These are phyloP conservation scores for Mercenaria mercenaria DNA, from an alignment of 1,140 invertebrate genomes.

Conservation along the genomic window DNA sequence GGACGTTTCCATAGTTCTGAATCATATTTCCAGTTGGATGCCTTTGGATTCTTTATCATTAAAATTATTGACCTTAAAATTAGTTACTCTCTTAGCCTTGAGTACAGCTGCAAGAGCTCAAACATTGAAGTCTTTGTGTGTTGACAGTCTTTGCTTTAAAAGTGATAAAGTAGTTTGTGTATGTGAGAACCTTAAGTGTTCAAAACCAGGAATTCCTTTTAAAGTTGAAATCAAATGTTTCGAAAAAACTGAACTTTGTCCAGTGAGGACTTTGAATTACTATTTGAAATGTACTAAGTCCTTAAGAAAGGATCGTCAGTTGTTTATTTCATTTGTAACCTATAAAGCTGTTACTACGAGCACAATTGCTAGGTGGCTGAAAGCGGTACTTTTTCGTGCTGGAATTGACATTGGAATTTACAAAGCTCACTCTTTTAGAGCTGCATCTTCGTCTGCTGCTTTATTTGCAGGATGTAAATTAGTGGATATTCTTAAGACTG, in stretches of 20 bases:
- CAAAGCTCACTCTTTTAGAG: conserved; percentile 55
- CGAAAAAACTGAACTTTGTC: too few relatives aligned
- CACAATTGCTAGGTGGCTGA: conserved; percentile 47
- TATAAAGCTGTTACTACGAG: conserved; percentile 25
- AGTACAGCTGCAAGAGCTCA: conserved; percentile 51
- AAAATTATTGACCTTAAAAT: conserved; percentile 41
- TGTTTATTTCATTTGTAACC: conserved; percentile 36
- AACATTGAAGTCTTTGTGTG: conserved; percentile 44
- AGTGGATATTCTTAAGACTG: conserved; percentile 20
- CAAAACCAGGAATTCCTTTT: too few relatives aligned
- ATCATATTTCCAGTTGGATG: conserved; percentile 15
- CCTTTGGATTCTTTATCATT: conserved; percentile 38
- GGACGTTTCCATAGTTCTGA: conserved; percentile 66
- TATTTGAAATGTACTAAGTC: conserved; percentile 24
- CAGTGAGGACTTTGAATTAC: conserved; percentile 44
- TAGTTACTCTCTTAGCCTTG: conserved; percentile 22
- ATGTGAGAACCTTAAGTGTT: too few relatives aligned
- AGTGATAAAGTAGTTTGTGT: too few relatives aligned
- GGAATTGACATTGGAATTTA: conserved; percentile 18
- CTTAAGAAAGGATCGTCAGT: neutral
- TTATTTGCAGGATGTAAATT: neutral
- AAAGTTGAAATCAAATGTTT: too few relatives aligned
- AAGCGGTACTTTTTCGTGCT: neutral
- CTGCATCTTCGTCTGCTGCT: conserved; percentile 30
- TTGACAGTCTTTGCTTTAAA: too few relatives aligned